These are phyloP conservation scores for Lipophrys pholis DNA, from an alignment of 2,113 vertebrate species.

Conservation along the genomic window DNA sequence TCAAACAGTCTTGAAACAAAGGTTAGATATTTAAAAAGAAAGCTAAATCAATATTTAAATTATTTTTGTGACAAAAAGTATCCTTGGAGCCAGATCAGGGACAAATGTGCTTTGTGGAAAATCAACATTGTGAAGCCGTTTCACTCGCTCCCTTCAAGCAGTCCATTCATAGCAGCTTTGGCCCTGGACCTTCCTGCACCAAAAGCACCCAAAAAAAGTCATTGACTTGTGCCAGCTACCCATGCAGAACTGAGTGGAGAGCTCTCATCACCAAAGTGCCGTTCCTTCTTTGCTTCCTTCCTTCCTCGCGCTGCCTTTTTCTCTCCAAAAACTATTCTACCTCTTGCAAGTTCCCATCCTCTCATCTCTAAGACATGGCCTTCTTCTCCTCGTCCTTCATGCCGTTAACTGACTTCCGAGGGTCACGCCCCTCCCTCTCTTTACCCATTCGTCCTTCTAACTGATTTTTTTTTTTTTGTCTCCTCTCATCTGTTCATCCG, in stretches of 20 bases:
- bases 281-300: conserved; percentile 53
- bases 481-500: conserved; percentile 31
- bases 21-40: neutral
- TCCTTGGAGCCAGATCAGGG: conserved; percentile 19
- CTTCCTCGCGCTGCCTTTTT: conserved; percentile 40
- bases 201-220: conserved; percentile 60
- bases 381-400: conserved; percentile 48
- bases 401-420: conserved; percentile 41
- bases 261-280: conserved; percentile 59
- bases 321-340: conserved; percentile 43
- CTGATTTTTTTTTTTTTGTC: conserved; percentile 22
- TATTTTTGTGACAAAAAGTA: neutral
- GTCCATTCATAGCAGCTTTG: conserved; percentile 53
- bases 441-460: conserved; percentile 28
- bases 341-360: conserved; percentile 48
- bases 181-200: conserved; percentile 38
- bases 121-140: conserved; percentile 25
- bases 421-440: conserved; percentile 26
- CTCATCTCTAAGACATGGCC: conserved; percentile 18
- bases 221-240: conserved; percentile 64
- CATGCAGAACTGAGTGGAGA: conserved; percentile 54
- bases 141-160: conserved; percentile 32
- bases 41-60: neutral
- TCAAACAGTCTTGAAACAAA: conserved; percentile 17
- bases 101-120: conserved; percentile 47